Evolutionary conservation across 2,888 invertebrate genomes (phyloP), one percentile per base, ranked within the genome.

Genomic region (Neelides folsomi): DNA sequence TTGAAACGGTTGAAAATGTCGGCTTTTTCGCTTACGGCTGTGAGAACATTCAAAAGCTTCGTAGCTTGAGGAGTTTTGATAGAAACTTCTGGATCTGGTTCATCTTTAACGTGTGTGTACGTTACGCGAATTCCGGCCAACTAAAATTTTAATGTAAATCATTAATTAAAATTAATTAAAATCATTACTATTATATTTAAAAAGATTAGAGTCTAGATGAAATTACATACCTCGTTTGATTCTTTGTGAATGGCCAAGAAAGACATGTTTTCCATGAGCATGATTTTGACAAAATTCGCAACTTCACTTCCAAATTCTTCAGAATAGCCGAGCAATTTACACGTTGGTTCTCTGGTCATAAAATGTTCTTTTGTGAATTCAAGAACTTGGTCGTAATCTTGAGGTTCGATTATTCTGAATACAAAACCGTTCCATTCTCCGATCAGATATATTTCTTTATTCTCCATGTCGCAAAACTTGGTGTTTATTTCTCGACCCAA

Each of bases 231-330:
- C 42, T 51, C 40, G 27, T 47, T 47, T 5, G 49, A 43, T 10
- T 27, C 54, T 20, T 42, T 51, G 35, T 54, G 43, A 13, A 51
- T n/a, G 8, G 47, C 54, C 9, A 41, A n/a, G 20, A 54, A 50
- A 37, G 27, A 27, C 27, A 27, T 27, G 7, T 27, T 27, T 27
- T 27, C 49, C 50, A 6, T 50, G 41, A 10, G 35, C 34, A 34
- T 54, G 36, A 16, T 47, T 47, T 47, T 47, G 35, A 36, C 16
- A 16, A 12, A 47, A 18, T 8, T 15, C 16, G 12, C 13, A 7
- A 15, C 9, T 13, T 51, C 51, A 13, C 39, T 47, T 3, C 19
- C 51, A 20, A 45, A 41, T 1, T 51, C 41, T 4, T 51, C 45
- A 2, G 16, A 19, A 13, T 52, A 52, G 1, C 52, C 52, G 15